phyloP scores from a whole-genome alignment of 2,113 vertebrate genomes.

The Leuciscus idus region DNA sequence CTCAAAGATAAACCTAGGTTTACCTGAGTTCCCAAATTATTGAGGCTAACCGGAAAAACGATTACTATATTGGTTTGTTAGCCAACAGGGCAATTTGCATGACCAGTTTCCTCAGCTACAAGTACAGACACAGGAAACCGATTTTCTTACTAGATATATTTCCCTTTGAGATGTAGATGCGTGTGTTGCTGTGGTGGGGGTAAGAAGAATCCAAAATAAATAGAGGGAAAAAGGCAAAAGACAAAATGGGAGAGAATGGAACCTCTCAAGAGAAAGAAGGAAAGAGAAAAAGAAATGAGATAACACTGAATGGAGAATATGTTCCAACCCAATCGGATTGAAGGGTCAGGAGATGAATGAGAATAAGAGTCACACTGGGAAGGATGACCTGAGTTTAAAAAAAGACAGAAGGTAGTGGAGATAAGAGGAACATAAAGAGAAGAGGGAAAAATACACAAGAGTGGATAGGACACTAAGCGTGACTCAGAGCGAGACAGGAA shows the following conservation, averaged over 20 bases:
- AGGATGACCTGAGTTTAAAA: constrained; percentile 31
- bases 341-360: constrained; percentile 48
- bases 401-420: constrained; percentile 31
- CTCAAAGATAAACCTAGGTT: neutral
- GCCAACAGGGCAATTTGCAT: neutral
- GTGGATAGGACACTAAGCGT: constrained; percentile 18
- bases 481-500: constrained; percentile 32
- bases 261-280: constrained; percentile 7
- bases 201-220: neutral
- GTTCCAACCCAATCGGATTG: constrained; percentile 43
- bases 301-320: constrained; percentile 49
- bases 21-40: neutral
- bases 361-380: constrained; percentile 45
- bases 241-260: constrained; percentile 13
- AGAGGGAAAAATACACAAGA: neutral
- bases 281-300: constrained; percentile 37
- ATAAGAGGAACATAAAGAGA: constrained; percentile 41
- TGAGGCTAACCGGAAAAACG: neutral
- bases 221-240: constrained; percentile 6
- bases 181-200: neutral
- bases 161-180: constrained; percentile 21
- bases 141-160: constrained; percentile 14
- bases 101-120: neutral
- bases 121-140: neutral
- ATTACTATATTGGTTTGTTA: neutral